Evolutionary conservation across 2,797 vertebrate genomes (phyloP).

Genomic region (Heliangelus exortis): DNA sequence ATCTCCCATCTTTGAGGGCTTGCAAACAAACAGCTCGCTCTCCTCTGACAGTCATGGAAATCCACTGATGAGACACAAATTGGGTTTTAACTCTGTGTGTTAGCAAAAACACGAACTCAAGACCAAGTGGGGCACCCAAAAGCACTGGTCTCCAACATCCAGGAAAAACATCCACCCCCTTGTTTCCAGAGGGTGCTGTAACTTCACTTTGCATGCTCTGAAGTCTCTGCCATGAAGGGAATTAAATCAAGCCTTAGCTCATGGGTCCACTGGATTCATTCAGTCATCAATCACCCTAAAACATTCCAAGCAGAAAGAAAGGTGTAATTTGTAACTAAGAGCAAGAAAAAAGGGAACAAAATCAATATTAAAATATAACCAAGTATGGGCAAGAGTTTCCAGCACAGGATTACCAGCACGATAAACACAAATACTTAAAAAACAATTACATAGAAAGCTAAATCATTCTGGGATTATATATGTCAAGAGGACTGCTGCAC

Average conservation of each 20-base stretch:
- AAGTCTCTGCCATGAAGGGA: background rate
- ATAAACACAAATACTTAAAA: conserved; percentile 32
- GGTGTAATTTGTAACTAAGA: conserved; percentile 49
- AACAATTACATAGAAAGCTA: conserved; percentile 27
- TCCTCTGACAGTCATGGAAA: background rate
- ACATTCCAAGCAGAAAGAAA: conserved; percentile 21
- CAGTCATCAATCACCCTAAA: conserved; percentile 63
- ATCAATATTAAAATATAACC: conserved; percentile 56
- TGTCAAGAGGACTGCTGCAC: background rate
- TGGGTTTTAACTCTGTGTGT: background rate
- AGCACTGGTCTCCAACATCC: background rate
- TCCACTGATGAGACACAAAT: background rate
- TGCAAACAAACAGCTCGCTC: background rate
- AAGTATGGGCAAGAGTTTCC: background rate
- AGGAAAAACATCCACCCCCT: background rate
- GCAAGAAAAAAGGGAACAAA: conserved; percentile 48
- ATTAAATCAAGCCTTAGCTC: conserved; percentile 43
- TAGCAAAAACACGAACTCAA: background rate
- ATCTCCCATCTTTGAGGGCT: accelerated
- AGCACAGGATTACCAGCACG: conserved; percentile 3
- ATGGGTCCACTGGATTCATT: background rate
- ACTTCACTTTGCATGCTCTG: background rate
- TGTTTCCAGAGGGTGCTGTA: background rate
- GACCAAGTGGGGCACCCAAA: background rate
- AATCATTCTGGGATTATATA: background rate